Percentiles rank a stretch among this genome's conserved stretches.
Evolutionary conservation across 1,140 invertebrate genomes (phyloP).

Genomic region (Akabosia matsudoensis): DNA sequence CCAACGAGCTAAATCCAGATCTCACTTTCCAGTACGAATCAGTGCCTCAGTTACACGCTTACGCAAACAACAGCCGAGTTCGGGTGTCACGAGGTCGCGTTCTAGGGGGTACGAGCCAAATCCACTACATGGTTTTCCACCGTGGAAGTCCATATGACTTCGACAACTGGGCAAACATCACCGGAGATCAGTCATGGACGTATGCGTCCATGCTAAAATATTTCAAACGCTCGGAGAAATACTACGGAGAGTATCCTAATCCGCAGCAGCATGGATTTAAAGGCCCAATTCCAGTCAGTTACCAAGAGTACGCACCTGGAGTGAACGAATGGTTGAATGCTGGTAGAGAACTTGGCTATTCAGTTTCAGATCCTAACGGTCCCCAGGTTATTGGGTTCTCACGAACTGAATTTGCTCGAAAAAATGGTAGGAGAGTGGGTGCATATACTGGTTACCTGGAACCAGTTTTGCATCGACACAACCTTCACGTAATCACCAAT

Average conservation of each 20-base stretch:
- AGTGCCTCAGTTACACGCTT: neutral
- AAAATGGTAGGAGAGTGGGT: neutral
- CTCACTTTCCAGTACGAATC: neutral
- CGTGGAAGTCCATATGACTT: neutral
- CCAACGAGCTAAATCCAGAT: neutral
- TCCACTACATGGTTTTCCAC: neutral
- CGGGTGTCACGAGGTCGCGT: neutral
- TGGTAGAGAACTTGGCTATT: neutral
- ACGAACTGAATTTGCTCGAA: neutral
- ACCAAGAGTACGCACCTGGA: slow-evolving; percentile 2
- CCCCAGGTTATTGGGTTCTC: neutral
- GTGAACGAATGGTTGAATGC: neutral
- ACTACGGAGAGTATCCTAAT: neutral
- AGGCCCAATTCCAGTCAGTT: slow-evolving; percentile 6
- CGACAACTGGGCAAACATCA: slow-evolving; percentile 7
- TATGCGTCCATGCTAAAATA: neutral
- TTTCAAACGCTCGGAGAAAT: neutral
- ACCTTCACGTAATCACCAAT: neutral
- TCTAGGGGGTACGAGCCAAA: neutral
- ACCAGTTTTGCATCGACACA: neutral
- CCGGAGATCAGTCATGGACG: neutral
- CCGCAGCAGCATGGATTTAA: neutral
- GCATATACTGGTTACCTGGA: neutral
- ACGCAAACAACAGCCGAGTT: neutral
- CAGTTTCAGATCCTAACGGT: neutral